Percentiles rank a stretch among this genome's conserved stretches.
phyloP scores from a whole-genome alignment of 2,113 vertebrate genomes.

The Gavialis gangeticus region DNA sequence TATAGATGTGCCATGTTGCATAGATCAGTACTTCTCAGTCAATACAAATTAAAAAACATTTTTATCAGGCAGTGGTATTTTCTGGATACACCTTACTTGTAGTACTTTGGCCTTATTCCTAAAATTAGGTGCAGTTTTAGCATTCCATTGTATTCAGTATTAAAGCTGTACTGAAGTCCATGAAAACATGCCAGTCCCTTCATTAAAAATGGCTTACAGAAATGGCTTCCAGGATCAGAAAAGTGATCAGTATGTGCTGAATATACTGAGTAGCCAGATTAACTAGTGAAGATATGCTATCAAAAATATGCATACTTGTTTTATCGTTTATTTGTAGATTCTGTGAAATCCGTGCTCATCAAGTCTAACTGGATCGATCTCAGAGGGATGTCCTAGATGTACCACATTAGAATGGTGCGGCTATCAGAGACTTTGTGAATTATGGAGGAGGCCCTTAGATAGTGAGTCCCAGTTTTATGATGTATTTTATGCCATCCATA shows the following conservation, averaged over 20 bases:
- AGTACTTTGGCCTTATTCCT: not conserved
- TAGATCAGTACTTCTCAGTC: not conserved
- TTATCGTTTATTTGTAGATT: not conserved
- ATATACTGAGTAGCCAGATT: not conserved
- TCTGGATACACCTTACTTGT: not conserved
- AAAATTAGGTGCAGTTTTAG: not conserved
- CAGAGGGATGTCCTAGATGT: not conserved
- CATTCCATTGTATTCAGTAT: not conserved
- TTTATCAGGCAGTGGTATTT: not conserved
- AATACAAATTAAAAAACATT: not conserved
- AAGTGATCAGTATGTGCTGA: not conserved
- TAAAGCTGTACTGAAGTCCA: not conserved
- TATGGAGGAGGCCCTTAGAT: not conserved
- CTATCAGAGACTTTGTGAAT: not conserved
- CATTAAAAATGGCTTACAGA: not conserved
- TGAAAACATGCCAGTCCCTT: not conserved
- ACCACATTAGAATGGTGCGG: not conserved
- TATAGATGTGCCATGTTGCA: not conserved
- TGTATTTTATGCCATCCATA: not conserved
- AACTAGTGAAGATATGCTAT: not conserved
- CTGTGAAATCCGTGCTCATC: not conserved
- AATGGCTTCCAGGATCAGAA: not conserved
- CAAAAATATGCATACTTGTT: not conserved
- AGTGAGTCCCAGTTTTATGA: slow-evolving; percentile 4
- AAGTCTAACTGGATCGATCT: not conserved